Evolutionary conservation across 2,113 vertebrate species (phyloP).

Genomic region (Psophia crepitans): DNA sequence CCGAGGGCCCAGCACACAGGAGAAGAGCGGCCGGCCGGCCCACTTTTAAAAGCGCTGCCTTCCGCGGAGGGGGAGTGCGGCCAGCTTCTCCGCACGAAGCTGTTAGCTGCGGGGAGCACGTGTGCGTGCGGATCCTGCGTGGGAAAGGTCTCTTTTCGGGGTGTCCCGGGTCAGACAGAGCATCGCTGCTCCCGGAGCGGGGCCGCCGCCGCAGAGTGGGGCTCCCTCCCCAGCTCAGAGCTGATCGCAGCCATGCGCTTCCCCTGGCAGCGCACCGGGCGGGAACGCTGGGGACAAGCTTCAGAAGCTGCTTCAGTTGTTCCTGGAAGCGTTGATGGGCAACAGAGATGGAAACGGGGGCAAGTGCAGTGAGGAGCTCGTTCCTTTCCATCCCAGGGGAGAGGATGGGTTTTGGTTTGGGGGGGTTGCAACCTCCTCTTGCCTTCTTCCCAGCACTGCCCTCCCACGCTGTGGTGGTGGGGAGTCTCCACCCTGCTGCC

Average conservation of each 20-base stretch:
- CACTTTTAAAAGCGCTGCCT: background rate
- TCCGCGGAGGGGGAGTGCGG: accelerated
- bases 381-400: background rate
- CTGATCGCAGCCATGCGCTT: accelerated
- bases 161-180: accelerated
- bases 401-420: background rate
- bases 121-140: background rate
- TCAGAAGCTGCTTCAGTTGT: background rate
- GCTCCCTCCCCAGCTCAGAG: background rate
- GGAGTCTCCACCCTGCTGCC: background rate
- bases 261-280: accelerated
- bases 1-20: accelerated
- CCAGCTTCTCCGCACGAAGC: background rate
- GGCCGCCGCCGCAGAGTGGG: background rate
- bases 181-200: background rate
- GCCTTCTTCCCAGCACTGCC: background rate
- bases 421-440: background rate
- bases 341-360: background rate
- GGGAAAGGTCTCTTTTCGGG: background rate
- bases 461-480: background rate
- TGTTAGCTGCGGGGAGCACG: background rate
- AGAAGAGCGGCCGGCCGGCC: background rate
- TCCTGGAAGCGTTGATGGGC: background rate
- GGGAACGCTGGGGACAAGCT: background rate
- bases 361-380: background rate